Percentiles rank a stretch among this genome's conserved stretches.
Conservation (phyloP, 1,140 invertebrate genomes). For the Heliconius nattereri region DNA sequence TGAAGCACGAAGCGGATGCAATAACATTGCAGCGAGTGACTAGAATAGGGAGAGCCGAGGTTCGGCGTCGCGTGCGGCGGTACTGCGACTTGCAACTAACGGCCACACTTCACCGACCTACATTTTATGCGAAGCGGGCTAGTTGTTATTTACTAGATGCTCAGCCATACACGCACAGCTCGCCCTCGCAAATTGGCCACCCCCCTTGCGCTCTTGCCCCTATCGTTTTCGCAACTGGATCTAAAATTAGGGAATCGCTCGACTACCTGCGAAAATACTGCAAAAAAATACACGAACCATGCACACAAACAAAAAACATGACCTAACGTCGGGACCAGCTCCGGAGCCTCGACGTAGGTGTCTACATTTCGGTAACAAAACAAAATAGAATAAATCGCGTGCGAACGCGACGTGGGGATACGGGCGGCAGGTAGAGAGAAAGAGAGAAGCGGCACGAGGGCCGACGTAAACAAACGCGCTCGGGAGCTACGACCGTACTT, state of each 20-base stretch:
- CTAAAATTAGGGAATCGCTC: constrained; percentile 43
- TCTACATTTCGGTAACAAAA: constrained; percentile 80
- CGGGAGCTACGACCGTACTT: constrained; percentile 79
- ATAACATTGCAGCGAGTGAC: constrained; percentile 36
- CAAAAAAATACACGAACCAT: constrained; percentile 73
- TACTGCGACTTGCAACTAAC: constrained; percentile 41
- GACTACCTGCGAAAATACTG: constrained; percentile 76
- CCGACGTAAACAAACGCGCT: constrained; percentile 79
- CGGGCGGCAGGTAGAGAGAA: constrained; percentile 75
- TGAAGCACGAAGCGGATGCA: constrained; percentile 46
- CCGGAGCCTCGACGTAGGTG: constrained; percentile 71
- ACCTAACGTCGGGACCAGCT: constrained; percentile 67
- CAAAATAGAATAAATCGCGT: constrained; percentile 76
- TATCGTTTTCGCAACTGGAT: constrained; percentile 37
- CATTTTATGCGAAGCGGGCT: constrained; percentile 71
- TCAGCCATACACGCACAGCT: constrained; percentile 55
- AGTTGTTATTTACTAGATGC: constrained; percentile 70
- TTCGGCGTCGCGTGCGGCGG: constrained; percentile 64
- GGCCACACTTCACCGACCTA: constrained; percentile 74
- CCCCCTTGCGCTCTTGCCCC: constrained; percentile 30
- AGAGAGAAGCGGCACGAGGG: constrained; percentile 66
- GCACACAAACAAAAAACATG: constrained; percentile 73
- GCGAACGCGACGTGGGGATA: constrained; percentile 72
- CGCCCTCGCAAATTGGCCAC: constrained; percentile 52
- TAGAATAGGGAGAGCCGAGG: constrained; percentile 59